Evolutionary conservation across 1,140 invertebrate genomes (phyloP).

Genomic region (Zaprionus africanus): DNA sequence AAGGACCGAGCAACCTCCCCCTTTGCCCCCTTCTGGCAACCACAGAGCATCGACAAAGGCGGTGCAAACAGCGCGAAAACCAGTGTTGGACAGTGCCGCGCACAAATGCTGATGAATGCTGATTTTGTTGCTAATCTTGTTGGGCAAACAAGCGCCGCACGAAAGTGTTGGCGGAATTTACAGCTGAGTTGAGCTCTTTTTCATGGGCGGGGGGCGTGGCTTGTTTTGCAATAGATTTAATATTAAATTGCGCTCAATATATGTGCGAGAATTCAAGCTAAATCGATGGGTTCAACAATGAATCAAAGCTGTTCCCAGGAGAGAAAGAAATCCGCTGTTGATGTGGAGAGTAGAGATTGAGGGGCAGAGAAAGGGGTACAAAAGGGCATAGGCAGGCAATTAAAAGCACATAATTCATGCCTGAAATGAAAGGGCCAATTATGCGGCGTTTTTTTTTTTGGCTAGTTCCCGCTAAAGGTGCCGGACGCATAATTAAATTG

Average conservation of each 20-base stretch:
- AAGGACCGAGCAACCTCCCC: conserved; percentile 18
- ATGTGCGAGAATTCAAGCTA: not conserved
- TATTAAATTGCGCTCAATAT: not conserved
- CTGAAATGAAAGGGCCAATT: conserved; percentile 37
- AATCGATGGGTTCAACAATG: conserved; percentile 28
- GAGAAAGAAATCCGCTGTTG: not conserved
- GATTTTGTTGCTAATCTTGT: conserved; percentile 30
- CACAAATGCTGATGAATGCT: conserved; percentile 43
- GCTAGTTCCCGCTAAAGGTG: conserved; percentile 4
- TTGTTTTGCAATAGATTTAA: conserved; percentile 3
- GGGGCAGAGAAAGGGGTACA: too few species aligned
- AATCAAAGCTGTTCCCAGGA: conserved; percentile 35
- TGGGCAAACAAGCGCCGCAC: conserved; percentile 12
- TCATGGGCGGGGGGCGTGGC: conserved; percentile 7
- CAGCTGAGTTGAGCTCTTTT: conserved; percentile 20
- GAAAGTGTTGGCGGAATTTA: conserved; percentile 42
- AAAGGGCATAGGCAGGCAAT: conserved; percentile 45
- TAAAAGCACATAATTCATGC: conserved; percentile 79
- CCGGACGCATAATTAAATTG: conserved; percentile 67
- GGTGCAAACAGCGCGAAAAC: not conserved
- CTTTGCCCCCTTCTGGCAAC: not conserved
- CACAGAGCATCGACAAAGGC: conserved; percentile 1
- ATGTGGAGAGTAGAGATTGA: too few species aligned
- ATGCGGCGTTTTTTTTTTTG: not conserved
- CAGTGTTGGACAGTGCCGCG: not conserved